These are phyloP conservation scores for Rhincodon typus DNA, from an alignment of 2,797 vertebrate genomes.

Conservation along the genomic window DNA sequence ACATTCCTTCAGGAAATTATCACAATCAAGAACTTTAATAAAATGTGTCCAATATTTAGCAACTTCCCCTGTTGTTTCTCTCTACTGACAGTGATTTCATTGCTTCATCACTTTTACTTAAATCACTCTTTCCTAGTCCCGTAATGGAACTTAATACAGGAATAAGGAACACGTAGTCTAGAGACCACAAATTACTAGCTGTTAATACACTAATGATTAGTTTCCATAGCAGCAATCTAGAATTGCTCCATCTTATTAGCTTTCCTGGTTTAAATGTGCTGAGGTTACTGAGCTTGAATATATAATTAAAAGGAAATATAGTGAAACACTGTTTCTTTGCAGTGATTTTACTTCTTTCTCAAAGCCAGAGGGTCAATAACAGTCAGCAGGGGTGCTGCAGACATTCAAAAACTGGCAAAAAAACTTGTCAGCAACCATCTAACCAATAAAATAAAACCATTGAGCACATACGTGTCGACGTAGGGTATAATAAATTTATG, in stretches of 20 bases:
- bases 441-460: not conserved
- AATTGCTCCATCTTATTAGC: not conserved
- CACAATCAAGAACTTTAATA: not conserved
- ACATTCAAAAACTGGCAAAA: not conserved
- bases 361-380: not conserved
- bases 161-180: not conserved
- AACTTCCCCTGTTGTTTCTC: not conserved
- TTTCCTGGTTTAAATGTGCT: not conserved
- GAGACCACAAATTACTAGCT: not conserved
- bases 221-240: not conserved
- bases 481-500: too few relatives aligned
- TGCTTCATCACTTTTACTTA: not conserved
- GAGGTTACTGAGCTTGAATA: not conserved
- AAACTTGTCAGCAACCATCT: not conserved
- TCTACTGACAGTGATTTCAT: not conserved
- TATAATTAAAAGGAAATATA: not conserved
- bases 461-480: not conserved
- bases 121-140: not conserved
- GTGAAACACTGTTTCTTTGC: not conserved
- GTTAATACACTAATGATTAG: not conserved
- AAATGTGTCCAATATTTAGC: not conserved
- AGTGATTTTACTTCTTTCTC: not conserved
- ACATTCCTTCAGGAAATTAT: not conserved
- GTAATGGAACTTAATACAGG: not conserved
- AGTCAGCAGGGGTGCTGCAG: not conserved